Base-by-base conservation (phyloP, 1,140 invertebrate species). In the Thalassaphorura encarpata region DNA sequence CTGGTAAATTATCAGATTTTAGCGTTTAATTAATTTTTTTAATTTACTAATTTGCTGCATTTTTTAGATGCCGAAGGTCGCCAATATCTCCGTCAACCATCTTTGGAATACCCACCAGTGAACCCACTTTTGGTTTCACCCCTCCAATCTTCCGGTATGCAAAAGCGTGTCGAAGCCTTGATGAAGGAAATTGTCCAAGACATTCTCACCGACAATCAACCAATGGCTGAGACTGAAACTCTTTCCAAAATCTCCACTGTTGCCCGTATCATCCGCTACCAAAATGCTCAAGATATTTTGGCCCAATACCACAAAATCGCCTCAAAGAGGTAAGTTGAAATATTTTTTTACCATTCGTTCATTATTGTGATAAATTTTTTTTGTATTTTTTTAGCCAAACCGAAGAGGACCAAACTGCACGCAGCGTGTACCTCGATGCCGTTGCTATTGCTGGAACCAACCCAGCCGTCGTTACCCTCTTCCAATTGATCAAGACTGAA, bases 391-490 rank as follows among this genome's bases (percentile, higher is more conserved):
- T 15, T 18, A 47, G 48, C 13, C 1, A 47, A 49, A 24, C 15
- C 24, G 61, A 52, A n/a, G 53, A 39, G 36, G 15, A 56, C 23
- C 39, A 59, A 27, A 51, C 50, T 33, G 33, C 18, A 13, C 26
- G 28, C 6, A 60, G 47, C 48, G 39, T 58, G 51, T 39, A 60
- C 48, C 11, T 55, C 21, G 63, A 65, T 29, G 47, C 54, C 41
- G 45, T 62, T 15, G 33, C 42, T 39, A 57, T 60, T 4, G 54
- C 60, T 29, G 67, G 67, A 28, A 67, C 65, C 43, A 66, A 66
- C 58, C 63, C 67, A 3, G 39, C 56, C n/a, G 43, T 66, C 39
- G 40, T 58, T 3, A 18, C 55, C 31, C 15, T 67, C 13, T 54
- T 56, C 33, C 48, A 66, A 26, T 52, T 60, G 18, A 63, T 67